These are phyloP conservation scores for Saturnia japonica DNA, from an alignment of 2,888 invertebrate genomes.

Conservation along the genomic window DNA sequence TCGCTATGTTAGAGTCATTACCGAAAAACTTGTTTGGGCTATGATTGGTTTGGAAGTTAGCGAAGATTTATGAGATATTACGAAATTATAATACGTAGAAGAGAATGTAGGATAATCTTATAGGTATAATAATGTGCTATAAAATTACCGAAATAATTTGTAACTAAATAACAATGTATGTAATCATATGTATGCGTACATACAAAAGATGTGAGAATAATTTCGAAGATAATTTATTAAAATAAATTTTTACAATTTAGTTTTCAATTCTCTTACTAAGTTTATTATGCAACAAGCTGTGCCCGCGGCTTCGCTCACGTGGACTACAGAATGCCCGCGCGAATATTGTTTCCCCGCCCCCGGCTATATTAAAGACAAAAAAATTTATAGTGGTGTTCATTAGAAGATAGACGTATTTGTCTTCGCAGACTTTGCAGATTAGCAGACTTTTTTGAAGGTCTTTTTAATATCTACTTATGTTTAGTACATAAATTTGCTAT, in stretches of 20 bases:
- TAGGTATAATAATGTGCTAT: constrained; percentile 6
- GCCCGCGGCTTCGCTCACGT: too few relatives aligned
- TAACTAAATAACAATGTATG: constrained; percentile 4
- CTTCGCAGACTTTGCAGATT: too few relatives aligned
- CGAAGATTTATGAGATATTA: constrained; percentile 25
- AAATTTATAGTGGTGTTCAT: too few relatives aligned
- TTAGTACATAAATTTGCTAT: too few relatives aligned
- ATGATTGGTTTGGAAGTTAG: constrained; percentile 26
- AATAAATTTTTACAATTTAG: background rate
- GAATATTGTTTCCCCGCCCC: too few relatives aligned
- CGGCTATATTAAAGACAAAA: too few relatives aligned
- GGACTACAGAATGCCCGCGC: too few relatives aligned
- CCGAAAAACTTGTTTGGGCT: constrained; percentile 22
- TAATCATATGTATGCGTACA: background rate
- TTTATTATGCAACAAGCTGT: background rate
- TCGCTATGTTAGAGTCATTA: constrained; percentile 32
- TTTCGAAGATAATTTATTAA: background rate
- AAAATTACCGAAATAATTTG: constrained; percentile 10
- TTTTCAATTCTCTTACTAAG: background rate
- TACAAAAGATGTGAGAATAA: background rate
- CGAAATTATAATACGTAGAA: constrained; percentile 17
- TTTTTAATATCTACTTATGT: too few relatives aligned
- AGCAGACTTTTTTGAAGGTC: too few relatives aligned
- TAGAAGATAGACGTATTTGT: too few relatives aligned
- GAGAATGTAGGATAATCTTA: constrained; percentile 5